Base-by-base conservation (phyloP, 2,888 invertebrate genomes). In the Mythimna impura region DNA sequence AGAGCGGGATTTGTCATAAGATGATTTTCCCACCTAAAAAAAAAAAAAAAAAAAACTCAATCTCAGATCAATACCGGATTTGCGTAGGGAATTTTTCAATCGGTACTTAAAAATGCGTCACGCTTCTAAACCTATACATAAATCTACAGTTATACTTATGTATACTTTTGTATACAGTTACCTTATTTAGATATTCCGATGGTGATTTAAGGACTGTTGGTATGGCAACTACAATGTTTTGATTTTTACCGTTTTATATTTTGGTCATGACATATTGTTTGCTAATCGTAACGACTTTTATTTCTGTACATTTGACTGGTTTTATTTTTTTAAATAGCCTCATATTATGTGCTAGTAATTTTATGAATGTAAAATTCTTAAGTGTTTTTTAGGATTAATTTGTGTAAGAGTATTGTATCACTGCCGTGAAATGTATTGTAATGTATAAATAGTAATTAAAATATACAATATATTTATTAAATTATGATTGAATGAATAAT, bases 371-470 rank as follows among this genome's bases (percentile, higher is more conserved):
- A 71, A 71, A 76, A 65, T 76, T 71, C 50, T 17, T 60, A 66
- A 72, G 36, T 66, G 68, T 76, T 22, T 67, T 50, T 14, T 73
- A 79, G 34, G 50, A 4, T 71, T 74, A 71, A 57, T 55, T 55
- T 58, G 50, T 63, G n/a, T 67, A 71, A 67, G 62, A 58, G 36
- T 66, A 36, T 76, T 70, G n/a, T 72, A 78, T 75, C 84, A 86
- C 85, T 86, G 85, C 85, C 85, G 34, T 73, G 62, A 79, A 71
- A 76, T 83, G 55, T 82, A 83, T 75, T 85, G 76, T 81, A 81
- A 76, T 82, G 68, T 80, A 72, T 70, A 61, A 83, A 82, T 83
- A 85, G 78, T 20, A 54, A 66, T 76, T 47, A 77, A 75, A 63
- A 71, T 73, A 74, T 77, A 66, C 73, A 81, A 75, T 85, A 78